Percentiles rank a stretch among this genome's conserved stretches.
Conservation (phyloP, 2,888 invertebrate genomes). For the Gymnosoma rotundatum region DNA sequence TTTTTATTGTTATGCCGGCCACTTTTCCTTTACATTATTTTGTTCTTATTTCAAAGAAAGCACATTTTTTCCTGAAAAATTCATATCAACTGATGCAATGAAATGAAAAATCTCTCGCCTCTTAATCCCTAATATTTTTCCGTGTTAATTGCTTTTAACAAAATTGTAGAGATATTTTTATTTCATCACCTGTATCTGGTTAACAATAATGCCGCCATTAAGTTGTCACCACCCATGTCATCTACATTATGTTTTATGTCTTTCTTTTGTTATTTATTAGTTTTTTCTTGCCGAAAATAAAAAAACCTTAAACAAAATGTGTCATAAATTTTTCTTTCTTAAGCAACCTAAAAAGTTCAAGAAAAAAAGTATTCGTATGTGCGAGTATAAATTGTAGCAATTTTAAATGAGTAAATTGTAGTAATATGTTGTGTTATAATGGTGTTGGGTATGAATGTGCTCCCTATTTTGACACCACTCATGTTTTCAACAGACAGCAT, state of each 20-base stretch:
- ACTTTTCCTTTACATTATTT: too few species aligned
- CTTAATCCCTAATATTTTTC: background rate
- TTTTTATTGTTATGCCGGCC: too few species aligned
- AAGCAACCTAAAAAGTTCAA: constrained; percentile 19
- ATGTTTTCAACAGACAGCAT: constrained; percentile 66
- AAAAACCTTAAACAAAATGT: constrained; percentile 34
- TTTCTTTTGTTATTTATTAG: constrained; percentile 66
- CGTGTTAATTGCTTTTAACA: background rate
- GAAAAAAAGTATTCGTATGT: background rate
- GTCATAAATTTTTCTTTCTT: constrained; percentile 62
- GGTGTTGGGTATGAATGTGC: constrained; percentile 45
- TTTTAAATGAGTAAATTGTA: constrained; percentile 5
- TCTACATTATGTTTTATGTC: constrained; percentile 68
- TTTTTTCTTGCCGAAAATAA: constrained; percentile 11
- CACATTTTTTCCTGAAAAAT: too few species aligned
- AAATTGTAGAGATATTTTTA: constrained; percentile 5
- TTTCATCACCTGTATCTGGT: constrained; percentile 64
- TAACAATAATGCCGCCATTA: constrained; percentile 67
- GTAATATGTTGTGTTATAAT: constrained; percentile 14
- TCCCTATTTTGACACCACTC: constrained; percentile 71
- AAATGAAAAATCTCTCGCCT: background rate
- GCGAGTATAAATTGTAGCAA: constrained; percentile 14
- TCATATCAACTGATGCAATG: too few species aligned
- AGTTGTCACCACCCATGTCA: constrained; percentile 70
- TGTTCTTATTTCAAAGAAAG: too few species aligned